phyloP scores from a whole-genome alignment of 2,113 vertebrate genomes.

The Protobothrops flavoviridis region DNA sequence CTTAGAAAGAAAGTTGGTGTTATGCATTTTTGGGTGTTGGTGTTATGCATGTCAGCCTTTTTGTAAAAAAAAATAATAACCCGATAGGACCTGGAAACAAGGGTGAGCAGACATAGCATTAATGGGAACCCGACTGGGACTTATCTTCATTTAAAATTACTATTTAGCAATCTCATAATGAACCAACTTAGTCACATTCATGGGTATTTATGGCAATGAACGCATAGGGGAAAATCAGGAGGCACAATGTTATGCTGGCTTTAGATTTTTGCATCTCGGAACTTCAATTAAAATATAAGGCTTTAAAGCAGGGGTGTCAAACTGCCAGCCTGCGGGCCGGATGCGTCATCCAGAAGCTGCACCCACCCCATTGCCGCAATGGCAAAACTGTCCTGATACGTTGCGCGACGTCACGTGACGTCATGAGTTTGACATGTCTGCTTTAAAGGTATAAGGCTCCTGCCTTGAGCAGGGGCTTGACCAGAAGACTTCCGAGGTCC shows the following conservation, averaged over 20 bases:
- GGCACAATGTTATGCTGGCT: not conserved
- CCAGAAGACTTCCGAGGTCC: not conserved
- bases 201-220: not conserved
- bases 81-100: not conserved
- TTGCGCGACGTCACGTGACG: no score
- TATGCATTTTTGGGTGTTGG: not conserved
- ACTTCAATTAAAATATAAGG: not conserved
- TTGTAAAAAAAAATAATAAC: not conserved
- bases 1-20: not conserved
- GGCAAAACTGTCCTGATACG: no score
- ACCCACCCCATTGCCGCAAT: no score
- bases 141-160: not conserved
- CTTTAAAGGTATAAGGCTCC: not conserved
- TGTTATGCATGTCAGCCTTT: not conserved
- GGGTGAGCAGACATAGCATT: not conserved
- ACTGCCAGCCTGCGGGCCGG: no score
- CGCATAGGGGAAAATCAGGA: not conserved
- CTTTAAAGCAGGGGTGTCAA: not conserved
- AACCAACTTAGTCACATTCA: not conserved
- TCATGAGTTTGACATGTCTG: no score
- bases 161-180: not conserved
- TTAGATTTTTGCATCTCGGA: not conserved
- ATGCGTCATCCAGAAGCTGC: no score
- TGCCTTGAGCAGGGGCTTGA: not conserved
- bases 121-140: not conserved